phyloP scores from a whole-genome alignment of 2,797 vertebrate species.

The Uromys caudimaculatus region DNA sequence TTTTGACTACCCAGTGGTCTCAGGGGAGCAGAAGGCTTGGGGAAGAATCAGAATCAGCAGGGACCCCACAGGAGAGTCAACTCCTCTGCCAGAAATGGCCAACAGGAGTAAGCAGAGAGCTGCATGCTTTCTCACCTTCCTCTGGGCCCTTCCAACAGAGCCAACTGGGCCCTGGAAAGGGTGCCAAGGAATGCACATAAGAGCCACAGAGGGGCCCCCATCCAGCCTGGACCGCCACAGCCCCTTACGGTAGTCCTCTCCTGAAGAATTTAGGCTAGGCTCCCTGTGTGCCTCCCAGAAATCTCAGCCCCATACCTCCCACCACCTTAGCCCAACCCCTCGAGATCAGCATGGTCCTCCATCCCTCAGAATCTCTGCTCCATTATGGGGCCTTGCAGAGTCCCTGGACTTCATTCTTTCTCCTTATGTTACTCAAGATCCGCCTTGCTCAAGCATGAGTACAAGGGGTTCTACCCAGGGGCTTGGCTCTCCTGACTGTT shows the following conservation, averaged over 20 bases:
- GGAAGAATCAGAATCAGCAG: not conserved
- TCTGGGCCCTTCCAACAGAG: not conserved
- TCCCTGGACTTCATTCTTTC: not conserved
- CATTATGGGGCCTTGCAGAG: not conserved
- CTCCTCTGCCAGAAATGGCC: not conserved
- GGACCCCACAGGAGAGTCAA: not conserved
- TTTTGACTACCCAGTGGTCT: not conserved
- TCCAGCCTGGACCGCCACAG: not conserved
- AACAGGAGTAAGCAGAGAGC: not conserved
- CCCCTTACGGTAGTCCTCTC: accelerated
- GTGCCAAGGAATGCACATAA: not conserved
- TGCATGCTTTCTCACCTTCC: too few relatives aligned
- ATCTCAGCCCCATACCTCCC: not conserved
- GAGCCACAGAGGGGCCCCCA: not conserved
- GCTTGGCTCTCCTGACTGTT: conserved; percentile 81
- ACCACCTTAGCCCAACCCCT: not conserved
- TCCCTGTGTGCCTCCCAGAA: not conserved
- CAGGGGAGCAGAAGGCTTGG: not conserved
- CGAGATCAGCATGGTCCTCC: not conserved
- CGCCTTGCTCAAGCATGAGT: not conserved
- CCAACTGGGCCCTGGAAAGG: not conserved
- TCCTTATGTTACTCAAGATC: not conserved
- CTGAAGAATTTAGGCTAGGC: not conserved
- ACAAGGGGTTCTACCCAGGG: not conserved
- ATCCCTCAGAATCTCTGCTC: not conserved